Evolutionary conservation across 2,888 invertebrate genomes (phyloP), one percentile per base, ranked within the genome.

Genomic region (Teinopalpus imperialis): DNA sequence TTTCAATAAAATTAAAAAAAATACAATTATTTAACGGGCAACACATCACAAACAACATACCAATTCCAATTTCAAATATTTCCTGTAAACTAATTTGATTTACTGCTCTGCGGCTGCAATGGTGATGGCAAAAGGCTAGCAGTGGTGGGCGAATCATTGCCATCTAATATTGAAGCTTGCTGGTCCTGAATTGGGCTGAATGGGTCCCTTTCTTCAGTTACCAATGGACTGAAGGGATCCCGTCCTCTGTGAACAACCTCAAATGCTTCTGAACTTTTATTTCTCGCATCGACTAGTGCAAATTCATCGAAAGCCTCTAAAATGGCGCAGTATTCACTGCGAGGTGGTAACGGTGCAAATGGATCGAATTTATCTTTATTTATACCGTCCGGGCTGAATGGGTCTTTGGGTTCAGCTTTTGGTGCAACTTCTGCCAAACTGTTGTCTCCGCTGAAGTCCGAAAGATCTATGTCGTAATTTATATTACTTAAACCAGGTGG

Each of bases 391-490:
- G 91, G 91, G 57, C 90, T 91, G 54, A 91, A 91, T 0, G 91
- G 91, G 60, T 91, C 91, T 66, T 90, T 90, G 0, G 69, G 53
- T 47, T 74, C 74, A 7, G 37, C 55, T 48, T 68, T 89, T 6
- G 81, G 77, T 0, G 65, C 59, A 18, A 86, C 87, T 3, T 94
- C 94, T 0, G 92, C 91, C 13, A 91, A 81, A 54, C 93, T 94
- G 61, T 93, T 94, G 4, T 94, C 94, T 0, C 90, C 93, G 58
- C 94, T 94, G 26, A 93, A 80, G 71, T 94, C 94, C 1, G 94
- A 94, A 46, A 94, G 80, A 69, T 94, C 94, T 43, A 94, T 93
- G 56, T 94, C 94, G 54, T 94, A 94, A 68, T 94, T 94, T 7
- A 94, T 91, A 60, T 93, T 92, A 13, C 92, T 91, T 14, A 94